These are phyloP conservation scores for Melanogrammus aeglefinus DNA, from an alignment of 2,797 vertebrate species.

Conservation along the genomic window DNA sequence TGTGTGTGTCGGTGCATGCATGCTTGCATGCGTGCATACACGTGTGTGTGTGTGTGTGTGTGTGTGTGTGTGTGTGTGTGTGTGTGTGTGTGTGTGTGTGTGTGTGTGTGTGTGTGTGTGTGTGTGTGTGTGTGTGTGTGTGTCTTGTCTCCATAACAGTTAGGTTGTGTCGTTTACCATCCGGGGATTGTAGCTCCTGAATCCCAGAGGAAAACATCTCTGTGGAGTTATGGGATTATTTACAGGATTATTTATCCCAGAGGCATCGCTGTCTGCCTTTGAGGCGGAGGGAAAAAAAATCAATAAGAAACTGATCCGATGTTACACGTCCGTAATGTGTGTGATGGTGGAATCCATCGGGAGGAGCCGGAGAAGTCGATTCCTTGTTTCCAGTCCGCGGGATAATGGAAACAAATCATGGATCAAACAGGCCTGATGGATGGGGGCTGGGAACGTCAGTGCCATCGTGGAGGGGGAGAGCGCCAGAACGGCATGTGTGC, in stretches of 20 bases:
- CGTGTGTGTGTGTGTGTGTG: too few relatives aligned
- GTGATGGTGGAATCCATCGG: constrained; percentile 48
- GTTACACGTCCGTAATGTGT: constrained; percentile 57
- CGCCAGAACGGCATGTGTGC: neutral
- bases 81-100: too few relatives aligned
- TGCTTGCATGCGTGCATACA: too few relatives aligned
- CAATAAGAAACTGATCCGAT: constrained; percentile 61
- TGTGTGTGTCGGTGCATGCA: too few relatives aligned
- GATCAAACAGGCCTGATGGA: constrained; percentile 48
- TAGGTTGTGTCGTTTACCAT: too few relatives aligned
- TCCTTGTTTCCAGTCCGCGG: constrained; percentile 48
- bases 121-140: too few relatives aligned
- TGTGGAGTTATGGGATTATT: constrained; percentile 55
- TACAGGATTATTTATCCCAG: constrained; percentile 19
- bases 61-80: too few relatives aligned
- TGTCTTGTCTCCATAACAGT: too few relatives aligned
- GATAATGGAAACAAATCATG: constrained; percentile 58
- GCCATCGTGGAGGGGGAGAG: neutral
- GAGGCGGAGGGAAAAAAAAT: constrained; percentile 38
- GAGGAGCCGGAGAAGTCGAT: constrained; percentile 50
- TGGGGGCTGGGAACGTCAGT: constrained; percentile 9
- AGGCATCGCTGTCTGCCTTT: constrained; percentile 52
- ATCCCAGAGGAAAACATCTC: constrained; percentile 21
- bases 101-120: too few relatives aligned
- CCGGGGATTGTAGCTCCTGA: neutral